Evolutionary conservation across 2,797 vertebrate species (phyloP).

Genomic region (Sciurus vulgaris): DNA sequence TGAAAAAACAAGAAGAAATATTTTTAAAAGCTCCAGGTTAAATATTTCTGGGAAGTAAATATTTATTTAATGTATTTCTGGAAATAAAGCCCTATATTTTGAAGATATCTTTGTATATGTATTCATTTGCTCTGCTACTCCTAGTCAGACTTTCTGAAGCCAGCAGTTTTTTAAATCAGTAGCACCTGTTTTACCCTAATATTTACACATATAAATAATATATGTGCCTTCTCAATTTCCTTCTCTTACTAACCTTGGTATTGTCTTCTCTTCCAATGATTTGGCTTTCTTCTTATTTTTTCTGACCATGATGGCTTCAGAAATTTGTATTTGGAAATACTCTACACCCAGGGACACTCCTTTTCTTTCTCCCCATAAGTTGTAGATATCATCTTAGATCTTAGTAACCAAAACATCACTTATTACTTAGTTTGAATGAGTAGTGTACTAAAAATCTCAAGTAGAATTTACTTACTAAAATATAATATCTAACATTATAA

Average conservation of each 20-base stretch:
- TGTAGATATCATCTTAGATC: not conserved
- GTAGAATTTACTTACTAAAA: slow-evolving; percentile 19
- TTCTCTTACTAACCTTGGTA: not conserved
- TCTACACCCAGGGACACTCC: not conserved
- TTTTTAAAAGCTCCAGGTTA: slow-evolving; percentile 8
- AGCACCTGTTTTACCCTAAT: not conserved
- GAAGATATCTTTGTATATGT: not conserved
- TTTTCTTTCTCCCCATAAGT: not conserved
- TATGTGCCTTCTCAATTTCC: not conserved
- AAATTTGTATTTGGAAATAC: slow-evolving; percentile 38
- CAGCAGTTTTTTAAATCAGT: not conserved
- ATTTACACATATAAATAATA: not conserved
- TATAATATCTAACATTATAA: not conserved
- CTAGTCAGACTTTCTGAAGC: not conserved
- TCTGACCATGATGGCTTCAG: not conserved
- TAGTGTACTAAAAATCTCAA: not conserved
- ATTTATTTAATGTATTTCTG: not conserved
- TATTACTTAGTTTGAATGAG: slow-evolving; percentile 8
- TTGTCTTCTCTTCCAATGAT: not conserved
- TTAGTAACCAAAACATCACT: not conserved
- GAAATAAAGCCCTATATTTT: slow-evolving; percentile 34
- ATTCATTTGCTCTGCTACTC: not conserved
- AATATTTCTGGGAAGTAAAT: not conserved
- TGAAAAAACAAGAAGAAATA: slow-evolving; percentile 45
- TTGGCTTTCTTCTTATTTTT: not conserved